phyloP scores from a whole-genome alignment of 2,888 invertebrate species.

The Rotaria sp. region DNA sequence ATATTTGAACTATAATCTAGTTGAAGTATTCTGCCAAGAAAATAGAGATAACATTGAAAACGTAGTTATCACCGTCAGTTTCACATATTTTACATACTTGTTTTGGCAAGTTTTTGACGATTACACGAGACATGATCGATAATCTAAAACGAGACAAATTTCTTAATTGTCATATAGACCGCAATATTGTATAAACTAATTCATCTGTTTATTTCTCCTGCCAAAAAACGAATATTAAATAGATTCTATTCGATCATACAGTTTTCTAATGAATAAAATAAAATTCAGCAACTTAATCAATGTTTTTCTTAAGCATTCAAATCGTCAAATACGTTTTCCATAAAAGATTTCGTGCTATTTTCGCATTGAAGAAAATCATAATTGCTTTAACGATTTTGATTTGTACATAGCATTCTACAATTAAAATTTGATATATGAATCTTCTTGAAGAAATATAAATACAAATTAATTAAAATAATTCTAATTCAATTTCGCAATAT shows the following conservation, averaged over 20 bases:
- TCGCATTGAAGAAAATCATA: background rate
- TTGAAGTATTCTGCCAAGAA: no score
- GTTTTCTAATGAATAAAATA: no score
- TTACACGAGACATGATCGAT: slow-evolving; percentile 65
- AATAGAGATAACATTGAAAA: no score
- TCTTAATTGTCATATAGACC: no score
- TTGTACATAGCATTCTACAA: background rate
- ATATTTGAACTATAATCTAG: no score
- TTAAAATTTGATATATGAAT: background rate
- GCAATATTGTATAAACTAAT: no score
- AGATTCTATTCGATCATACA: no score
- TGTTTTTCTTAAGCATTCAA: no score
- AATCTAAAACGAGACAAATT: background rate
- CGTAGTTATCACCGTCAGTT: slow-evolving; percentile 42
- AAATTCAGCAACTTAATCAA: no score
- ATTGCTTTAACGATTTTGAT: background rate
- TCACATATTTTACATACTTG: slow-evolving; percentile 61
- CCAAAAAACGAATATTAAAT: no score
- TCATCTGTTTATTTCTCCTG: no score
- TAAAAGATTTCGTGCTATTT: background rate
- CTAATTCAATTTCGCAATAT: background rate
- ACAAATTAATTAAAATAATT: background rate
- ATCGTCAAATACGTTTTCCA: no score
- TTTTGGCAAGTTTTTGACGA: slow-evolving; percentile 81
- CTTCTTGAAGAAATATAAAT: background rate